Evolutionary conservation across 1,140 invertebrate species (phyloP), one percentile per base, ranked within the genome.

Genomic region (Drosophila ambigua): DNA sequence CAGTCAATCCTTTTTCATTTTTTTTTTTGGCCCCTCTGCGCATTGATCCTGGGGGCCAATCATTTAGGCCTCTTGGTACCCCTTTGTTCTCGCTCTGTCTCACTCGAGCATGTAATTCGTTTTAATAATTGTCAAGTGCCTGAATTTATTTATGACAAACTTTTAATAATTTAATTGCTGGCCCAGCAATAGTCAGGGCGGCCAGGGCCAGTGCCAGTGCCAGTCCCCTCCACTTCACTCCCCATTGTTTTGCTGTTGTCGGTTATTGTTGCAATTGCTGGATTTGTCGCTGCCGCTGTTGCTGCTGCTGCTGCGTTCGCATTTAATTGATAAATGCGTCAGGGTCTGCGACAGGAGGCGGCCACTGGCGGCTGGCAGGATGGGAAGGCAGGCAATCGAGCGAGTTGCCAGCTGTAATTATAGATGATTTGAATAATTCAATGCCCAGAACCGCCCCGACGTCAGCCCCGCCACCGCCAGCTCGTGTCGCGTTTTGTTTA

Each of bases 391-490:
- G 64, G 43, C 55, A 46, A 45, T 64, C 50, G 54, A 57, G 72
- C 49, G 45, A 43, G 55, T 55, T 82, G 67, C 77, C 65, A 55
- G 71, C 69, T 76, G 83, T 87, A 87, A 85, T 85, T 85, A 85
- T 85, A 87, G 83, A 77, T 73, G 83, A 85, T 88, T 85, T 85
- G 82, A 85, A 85, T 85, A 85, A 85, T 85, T 85, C 82, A 87
- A 85, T 81, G 78, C 68, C 46, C 69, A 58, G 59, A 51, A 31
- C 69, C 45, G 28, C 57, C 49, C 68, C 69, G 11, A 4, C 35
- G 11, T 11, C 11, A 13, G 4, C 4, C 1, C 35, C 35, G 6
- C 35, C 4, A 39, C 35, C 35, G 35, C 35, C 35, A 39, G 35
- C 35, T 39, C 35, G 35, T 39, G 61, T 81, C 61, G 77, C 74